A percentile compares a stretch with the other conserved stretches of the same genome.
These are phyloP conservation scores for Drosophila leontia DNA, from an alignment of 1,140 invertebrate species.

Conservation along the genomic window DNA sequence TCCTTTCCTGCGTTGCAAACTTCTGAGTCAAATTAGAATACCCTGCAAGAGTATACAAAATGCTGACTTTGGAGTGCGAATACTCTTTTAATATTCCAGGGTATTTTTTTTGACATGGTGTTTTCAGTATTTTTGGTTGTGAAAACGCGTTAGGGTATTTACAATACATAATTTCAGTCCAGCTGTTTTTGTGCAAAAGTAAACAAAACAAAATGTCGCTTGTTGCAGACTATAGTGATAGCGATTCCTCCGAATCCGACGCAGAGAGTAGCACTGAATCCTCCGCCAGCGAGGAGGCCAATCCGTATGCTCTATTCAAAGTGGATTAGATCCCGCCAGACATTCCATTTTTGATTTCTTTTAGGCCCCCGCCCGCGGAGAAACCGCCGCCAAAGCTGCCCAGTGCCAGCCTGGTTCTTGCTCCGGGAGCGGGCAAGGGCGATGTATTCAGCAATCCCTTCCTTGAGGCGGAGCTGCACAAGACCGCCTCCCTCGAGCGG, in stretches of 20 bases:
- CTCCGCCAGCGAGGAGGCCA: slow-evolving; percentile 27
- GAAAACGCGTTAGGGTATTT: slow-evolving; percentile 22
- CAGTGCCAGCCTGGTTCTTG: slow-evolving; percentile 63
- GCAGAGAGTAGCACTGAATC: slow-evolving; percentile 39
- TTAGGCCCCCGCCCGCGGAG: slow-evolving; percentile 22
- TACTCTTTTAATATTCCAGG: neutral
- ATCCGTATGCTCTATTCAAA: neutral
- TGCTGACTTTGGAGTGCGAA: neutral
- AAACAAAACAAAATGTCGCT: slow-evolving; percentile 59
- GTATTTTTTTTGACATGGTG: no score
- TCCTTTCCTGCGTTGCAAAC: no score
- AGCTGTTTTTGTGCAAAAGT: slow-evolving; percentile 23
- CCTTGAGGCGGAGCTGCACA: slow-evolving; percentile 94
- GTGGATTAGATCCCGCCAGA: rapidly evolving
- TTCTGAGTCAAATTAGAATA: no score
- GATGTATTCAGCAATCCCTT: slow-evolving; percentile 95
- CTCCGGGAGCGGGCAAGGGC: slow-evolving; percentile 59
- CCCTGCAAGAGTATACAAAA: no score
- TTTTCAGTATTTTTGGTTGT: slow-evolving; percentile 6
- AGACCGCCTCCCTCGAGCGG: slow-evolving; percentile 94
- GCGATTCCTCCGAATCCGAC: slow-evolving; percentile 71
- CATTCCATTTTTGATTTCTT: neutral
- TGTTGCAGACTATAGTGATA: slow-evolving; percentile 75
- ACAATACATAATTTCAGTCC: neutral
- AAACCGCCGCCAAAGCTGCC: slow-evolving; percentile 47